phyloP scores from a whole-genome alignment of 2,888 invertebrate genomes.

The Andrena fulva region DNA sequence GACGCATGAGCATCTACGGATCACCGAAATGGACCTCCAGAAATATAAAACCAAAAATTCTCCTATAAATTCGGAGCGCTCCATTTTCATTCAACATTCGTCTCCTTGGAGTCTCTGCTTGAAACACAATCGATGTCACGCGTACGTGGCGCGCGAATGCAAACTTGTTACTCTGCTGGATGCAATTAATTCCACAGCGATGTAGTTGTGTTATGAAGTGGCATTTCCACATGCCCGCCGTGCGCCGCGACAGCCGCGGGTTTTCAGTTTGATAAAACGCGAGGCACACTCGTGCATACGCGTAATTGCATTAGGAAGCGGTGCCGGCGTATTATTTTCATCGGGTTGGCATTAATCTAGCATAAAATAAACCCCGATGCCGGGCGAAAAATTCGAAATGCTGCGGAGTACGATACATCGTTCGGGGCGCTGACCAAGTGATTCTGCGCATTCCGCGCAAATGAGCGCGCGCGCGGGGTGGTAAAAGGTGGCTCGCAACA shows the following conservation, averaged over 20 bases:
- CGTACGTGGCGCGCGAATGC: too few relatives aligned
- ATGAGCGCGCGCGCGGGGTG: not conserved
- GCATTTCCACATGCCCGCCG: too few relatives aligned
- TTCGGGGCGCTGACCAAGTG: slow-evolving; percentile 34
- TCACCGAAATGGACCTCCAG: too few relatives aligned
- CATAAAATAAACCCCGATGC: slow-evolving; percentile 53
- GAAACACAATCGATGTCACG: not conserved
- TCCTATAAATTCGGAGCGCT: not conserved
- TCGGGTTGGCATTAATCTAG: slow-evolving; percentile 44
- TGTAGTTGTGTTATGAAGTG: too few relatives aligned
- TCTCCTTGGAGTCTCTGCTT: not conserved
- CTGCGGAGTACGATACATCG: slow-evolving; percentile 45
- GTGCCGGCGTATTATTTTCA: slow-evolving; percentile 45
- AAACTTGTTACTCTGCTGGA: too few relatives aligned
- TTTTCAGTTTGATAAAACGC: slow-evolving; percentile 40
- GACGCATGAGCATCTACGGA: too few relatives aligned
- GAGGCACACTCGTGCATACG: slow-evolving; percentile 21
- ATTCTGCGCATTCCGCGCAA: not conserved
- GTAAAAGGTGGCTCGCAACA: slow-evolving; percentile 43
- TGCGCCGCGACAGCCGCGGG: not conserved
- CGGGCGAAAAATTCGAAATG: slow-evolving; percentile 45
- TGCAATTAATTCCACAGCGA: too few relatives aligned
- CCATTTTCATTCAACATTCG: not conserved
- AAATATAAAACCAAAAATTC: not conserved
- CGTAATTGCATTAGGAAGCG: slow-evolving; percentile 52